Conservation (phyloP, 37 sponge, comb jelly and placozoan species). For the Axinella damicornis region DNA sequence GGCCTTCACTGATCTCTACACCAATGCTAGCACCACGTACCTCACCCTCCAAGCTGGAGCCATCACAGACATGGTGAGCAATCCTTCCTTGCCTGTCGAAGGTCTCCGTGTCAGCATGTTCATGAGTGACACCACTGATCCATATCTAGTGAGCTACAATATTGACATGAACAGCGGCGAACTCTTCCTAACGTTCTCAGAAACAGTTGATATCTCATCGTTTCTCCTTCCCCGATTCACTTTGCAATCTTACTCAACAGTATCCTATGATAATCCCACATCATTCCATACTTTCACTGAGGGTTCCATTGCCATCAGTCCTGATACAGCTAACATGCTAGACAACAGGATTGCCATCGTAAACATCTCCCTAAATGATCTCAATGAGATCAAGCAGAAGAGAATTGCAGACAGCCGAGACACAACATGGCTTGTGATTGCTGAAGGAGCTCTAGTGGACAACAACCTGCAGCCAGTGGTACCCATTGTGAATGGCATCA, state of each 20-base stretch:
- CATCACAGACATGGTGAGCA: constrained; percentile 84
- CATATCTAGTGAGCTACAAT: constrained; percentile 73
- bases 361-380: constrained; percentile 74
- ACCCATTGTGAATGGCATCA: constrained; percentile 81
- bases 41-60: constrained; percentile 63
- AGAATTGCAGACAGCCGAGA: constrained; percentile 59
- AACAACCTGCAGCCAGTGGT: constrained; percentile 78
- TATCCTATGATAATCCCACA: constrained; percentile 60
- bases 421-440: constrained; percentile 87
- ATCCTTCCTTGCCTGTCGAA: constrained; percentile 70
- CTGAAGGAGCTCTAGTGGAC: constrained; percentile 67
- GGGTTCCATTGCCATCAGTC: constrained; percentile 55
- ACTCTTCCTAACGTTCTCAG: constrained; percentile 82
- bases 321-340: constrained; percentile 58
- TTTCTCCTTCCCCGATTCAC: constrained; percentile 61
- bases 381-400: constrained; percentile 90
- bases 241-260: constrained; percentile 75
- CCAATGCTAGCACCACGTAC: constrained; percentile 62
- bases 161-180: constrained; percentile 84
- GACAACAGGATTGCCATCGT: constrained; percentile 84
- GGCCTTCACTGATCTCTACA: constrained; percentile 65
- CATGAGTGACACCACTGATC: constrained; percentile 68
- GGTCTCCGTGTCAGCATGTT: constrained; percentile 55
- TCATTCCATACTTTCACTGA: constrained; percentile 62
- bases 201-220: constrained; percentile 87